These are phyloP conservation scores for Enteromius paludinosus DNA, from an alignment of 2,797 vertebrate genomes.

Conservation along the genomic window DNA sequence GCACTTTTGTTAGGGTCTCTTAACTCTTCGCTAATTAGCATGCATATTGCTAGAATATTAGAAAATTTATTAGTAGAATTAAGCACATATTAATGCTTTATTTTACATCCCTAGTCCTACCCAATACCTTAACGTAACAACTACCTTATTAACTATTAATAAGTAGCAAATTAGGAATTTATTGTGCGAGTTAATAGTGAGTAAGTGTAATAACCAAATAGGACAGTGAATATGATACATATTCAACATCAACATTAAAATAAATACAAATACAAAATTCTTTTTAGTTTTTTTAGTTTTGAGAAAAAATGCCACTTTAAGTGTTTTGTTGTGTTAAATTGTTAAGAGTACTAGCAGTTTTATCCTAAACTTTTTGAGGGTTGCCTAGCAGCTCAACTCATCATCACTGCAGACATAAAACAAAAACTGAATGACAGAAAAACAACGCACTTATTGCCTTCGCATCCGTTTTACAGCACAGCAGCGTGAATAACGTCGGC, in stretches of 20 bases:
- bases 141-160: too few relatives aligned
- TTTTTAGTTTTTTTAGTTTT: not conserved
- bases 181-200: too few relatives aligned
- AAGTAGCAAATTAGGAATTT: too few relatives aligned
- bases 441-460: constrained; percentile 17
- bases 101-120: too few relatives aligned
- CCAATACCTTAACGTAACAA: too few relatives aligned
- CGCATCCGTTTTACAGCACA: not conserved
- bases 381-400: constrained; percentile 1
- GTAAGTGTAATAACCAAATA: too few relatives aligned
- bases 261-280: not conserved
- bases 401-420: not conserved
- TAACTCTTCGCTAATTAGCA: too few relatives aligned
- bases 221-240: too few relatives aligned
- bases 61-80: too few relatives aligned
- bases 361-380: constrained; percentile 3
- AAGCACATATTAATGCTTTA: too few relatives aligned
- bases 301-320: not conserved
- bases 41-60: too few relatives aligned
- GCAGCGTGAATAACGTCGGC: not conserved
- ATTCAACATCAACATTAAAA: not conserved
- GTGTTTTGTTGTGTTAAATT: constrained; percentile 4
- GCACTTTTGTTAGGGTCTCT: too few relatives aligned
- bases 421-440: constrained; percentile 22
- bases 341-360: not conserved